These are phyloP conservation scores for Oryzias woworae DNA, from an alignment of 2,113 vertebrate species.

Conservation along the genomic window DNA sequence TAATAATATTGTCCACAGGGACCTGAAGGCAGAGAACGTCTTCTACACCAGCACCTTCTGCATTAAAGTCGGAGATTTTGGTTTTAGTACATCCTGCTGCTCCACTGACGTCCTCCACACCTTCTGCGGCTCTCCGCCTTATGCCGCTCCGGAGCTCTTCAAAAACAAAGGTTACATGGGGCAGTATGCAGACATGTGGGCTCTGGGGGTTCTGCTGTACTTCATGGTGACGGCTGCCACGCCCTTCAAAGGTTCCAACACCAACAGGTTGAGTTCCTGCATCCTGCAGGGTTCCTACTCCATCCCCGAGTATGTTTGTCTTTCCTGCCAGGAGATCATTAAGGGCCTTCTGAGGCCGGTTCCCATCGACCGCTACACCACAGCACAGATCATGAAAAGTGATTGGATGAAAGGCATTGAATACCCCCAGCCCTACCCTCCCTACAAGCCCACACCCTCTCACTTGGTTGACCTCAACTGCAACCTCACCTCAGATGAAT, in stretches of 20 bases:
- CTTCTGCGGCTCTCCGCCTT: constrained; percentile 77
- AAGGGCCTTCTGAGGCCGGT: constrained; percentile 61
- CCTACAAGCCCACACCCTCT: constrained; percentile 39
- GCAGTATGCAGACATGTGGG: constrained; percentile 71
- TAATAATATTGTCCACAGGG: constrained; percentile 76
- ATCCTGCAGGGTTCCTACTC: constrained; percentile 73
- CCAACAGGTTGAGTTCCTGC: constrained; percentile 54
- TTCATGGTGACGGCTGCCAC: constrained; percentile 75
- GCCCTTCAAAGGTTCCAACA: constrained; percentile 72
- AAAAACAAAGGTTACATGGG: constrained; percentile 66
- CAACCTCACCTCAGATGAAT: constrained; percentile 58
- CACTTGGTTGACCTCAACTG: constrained; percentile 51
- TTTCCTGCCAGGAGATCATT: constrained; percentile 66
- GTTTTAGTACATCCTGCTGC: constrained; percentile 69
- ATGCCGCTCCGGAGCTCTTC: constrained; percentile 78
- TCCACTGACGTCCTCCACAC: constrained; percentile 65
- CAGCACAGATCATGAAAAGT: constrained; percentile 56
- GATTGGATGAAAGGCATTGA: constrained; percentile 69
- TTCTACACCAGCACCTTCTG: constrained; percentile 74
- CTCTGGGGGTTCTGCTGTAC: constrained; percentile 76
- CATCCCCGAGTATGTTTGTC: constrained; percentile 64
- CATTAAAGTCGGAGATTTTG: constrained; percentile 81
- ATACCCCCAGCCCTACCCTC: constrained; percentile 51
- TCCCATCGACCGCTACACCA: constrained; percentile 58
- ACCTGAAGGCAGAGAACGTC: constrained; percentile 80